Evolutionary conservation across 2,888 invertebrate species (phyloP).

Genomic region (Sinopyrophorus schimmeli): DNA sequence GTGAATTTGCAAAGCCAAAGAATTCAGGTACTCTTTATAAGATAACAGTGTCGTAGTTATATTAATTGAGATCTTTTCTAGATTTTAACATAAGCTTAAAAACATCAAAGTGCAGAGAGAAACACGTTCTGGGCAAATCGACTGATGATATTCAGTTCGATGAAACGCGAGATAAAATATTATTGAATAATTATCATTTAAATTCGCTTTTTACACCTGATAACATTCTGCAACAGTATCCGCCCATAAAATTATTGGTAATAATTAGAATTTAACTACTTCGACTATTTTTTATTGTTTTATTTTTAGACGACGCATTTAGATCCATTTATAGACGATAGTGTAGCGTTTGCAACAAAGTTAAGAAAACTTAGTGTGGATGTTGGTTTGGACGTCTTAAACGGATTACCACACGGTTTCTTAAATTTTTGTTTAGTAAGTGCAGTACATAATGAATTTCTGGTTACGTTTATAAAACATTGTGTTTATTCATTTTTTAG

Average conservation of each 20-base stretch:
- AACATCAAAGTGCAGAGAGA: too few species aligned
- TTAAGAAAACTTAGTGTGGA: conserved; percentile 75
- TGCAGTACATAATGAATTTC: conserved; percentile 83
- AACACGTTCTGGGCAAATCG: too few species aligned
- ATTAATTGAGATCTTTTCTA: too few species aligned
- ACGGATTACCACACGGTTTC: conserved; percentile 95
- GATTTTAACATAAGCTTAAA: too few species aligned
- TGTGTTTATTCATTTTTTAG: conserved; percentile 67
- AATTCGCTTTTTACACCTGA: conserved; percentile 79
- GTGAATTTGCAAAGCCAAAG: conserved; percentile 68
- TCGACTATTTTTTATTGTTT: conserved; percentile 23
- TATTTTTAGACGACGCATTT: conserved; percentile 81
- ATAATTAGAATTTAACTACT: conserved; percentile 41
- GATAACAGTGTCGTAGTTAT: too few species aligned
- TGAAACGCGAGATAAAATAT: conserved; percentile 84
- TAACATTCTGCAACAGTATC: conserved; percentile 71
- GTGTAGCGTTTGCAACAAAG: conserved; percentile 91
- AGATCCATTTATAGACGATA: conserved; percentile 96
- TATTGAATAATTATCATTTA: too few species aligned
- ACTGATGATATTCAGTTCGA: conserved; percentile 73
- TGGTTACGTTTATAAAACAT: too few species aligned
- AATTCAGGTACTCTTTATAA: too few species aligned
- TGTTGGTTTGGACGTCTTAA: conserved; percentile 81
- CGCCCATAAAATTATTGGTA: conserved; percentile 80
- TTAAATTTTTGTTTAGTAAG: conserved; percentile 86